Conservation (phyloP, 2,113 vertebrate genomes). For the Actenoides hombroni region DNA sequence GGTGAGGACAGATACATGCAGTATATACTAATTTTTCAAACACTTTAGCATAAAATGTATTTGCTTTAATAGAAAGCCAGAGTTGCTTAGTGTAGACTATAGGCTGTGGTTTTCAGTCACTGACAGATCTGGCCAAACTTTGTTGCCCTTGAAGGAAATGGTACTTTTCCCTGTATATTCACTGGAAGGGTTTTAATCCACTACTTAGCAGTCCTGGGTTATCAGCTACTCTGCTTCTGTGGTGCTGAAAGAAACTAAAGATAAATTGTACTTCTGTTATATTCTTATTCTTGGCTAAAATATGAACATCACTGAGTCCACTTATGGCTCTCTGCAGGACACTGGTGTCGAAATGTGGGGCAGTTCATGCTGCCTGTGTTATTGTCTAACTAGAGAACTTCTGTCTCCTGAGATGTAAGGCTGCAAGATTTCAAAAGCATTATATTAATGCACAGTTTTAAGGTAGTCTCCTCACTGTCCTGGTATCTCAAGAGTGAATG, state of each 20-base stretch:
- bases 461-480: not conserved
- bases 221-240: not conserved
- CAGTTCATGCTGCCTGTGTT: rapidly evolving
- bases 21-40: not conserved
- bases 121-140: not conserved
- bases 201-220: not conserved
- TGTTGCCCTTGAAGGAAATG: not conserved
- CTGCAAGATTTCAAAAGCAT: not conserved
- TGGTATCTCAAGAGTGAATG: not conserved
- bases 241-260: not conserved
- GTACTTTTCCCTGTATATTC: not conserved
- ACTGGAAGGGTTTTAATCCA: not conserved
- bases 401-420: not conserved
- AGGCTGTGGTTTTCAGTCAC: not conserved
- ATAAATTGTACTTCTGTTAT: not conserved
- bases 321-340: not conserved
- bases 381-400: not conserved
- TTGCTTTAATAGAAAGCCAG: not conserved
- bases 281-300: not conserved
- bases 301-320: not conserved
- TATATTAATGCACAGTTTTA: not conserved
- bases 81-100: not conserved
- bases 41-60: not conserved
- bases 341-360: not conserved
- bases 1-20: not conserved